Evolutionary conservation across 1,140 invertebrate species (phyloP).

Genomic region (Monochamus saltuarius): DNA sequence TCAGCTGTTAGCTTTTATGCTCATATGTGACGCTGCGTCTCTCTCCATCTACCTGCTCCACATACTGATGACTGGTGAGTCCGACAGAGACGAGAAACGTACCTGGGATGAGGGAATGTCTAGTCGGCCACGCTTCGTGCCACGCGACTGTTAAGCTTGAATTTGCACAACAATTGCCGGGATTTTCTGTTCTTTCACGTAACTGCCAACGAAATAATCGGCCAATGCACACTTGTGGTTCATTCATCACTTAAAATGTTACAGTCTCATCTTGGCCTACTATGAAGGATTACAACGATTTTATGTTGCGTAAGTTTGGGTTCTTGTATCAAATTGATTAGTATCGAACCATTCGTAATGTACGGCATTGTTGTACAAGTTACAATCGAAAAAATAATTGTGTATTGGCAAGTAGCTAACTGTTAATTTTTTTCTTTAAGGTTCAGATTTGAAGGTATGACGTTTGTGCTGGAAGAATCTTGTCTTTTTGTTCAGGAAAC

Average conservation of each 20-base stretch:
- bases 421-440: too few species aligned
- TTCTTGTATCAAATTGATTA: constrained; percentile 21
- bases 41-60: not conserved
- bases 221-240: not conserved
- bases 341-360: constrained; percentile 12
- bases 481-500: too few species aligned
- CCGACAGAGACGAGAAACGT: not conserved
- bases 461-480: too few species aligned
- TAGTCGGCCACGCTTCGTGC: constrained; percentile 20
- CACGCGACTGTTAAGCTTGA: constrained; percentile 24
- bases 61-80: not conserved
- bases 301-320: constrained; percentile 12
- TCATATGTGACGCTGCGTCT: constrained; percentile 12
- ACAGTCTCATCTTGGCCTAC: constrained; percentile 1
- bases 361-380: too few species aligned
- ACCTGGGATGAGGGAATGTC: constrained; percentile 12
- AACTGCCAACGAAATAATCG: constrained; percentile 7
- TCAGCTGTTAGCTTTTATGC: constrained; percentile 12
- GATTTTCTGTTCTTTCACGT: constrained; percentile 21
- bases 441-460: too few species aligned
- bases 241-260: not conserved
- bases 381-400: too few species aligned
- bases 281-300: constrained; percentile 14
- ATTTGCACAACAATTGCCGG: constrained; percentile 25
- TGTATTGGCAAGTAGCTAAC: too few species aligned